Evolutionary conservation across 2,888 invertebrate genomes (phyloP).

Genomic region (Adelphocoris suturalis): DNA sequence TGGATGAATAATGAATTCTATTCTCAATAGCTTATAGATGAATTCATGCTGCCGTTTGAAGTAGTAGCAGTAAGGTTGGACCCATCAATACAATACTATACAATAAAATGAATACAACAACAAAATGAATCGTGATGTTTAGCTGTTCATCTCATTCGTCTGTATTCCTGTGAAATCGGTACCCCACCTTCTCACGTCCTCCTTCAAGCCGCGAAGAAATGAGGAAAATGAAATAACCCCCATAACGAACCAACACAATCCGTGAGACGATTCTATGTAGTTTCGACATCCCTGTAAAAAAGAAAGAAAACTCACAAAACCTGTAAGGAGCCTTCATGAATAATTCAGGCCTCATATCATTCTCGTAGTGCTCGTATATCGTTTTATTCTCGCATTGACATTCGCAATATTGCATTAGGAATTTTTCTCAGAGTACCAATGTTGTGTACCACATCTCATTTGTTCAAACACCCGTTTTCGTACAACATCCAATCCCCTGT

Average conservation of each 20-base stretch:
- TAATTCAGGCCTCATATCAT: slow-evolving; percentile 6
- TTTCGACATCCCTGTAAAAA: background rate
- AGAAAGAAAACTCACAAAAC: background rate
- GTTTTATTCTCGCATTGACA: background rate
- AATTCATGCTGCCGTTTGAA: too few relatives aligned
- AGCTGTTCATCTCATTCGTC: background rate
- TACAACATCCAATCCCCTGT: too few relatives aligned
- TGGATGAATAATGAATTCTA: too few relatives aligned
- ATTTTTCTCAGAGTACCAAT: background rate
- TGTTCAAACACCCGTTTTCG: too few relatives aligned
- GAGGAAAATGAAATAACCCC: background rate
- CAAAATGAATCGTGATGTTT: too few relatives aligned
- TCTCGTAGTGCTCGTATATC: background rate
- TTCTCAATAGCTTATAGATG: too few relatives aligned
- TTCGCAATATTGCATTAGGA: background rate
- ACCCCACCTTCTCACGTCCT: background rate
- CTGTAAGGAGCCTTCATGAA: slow-evolving; percentile 25
- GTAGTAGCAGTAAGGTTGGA: too few relatives aligned
- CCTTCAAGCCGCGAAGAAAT: background rate
- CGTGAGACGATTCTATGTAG: slow-evolving; percentile 3
- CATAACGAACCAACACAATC: background rate
- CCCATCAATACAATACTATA: too few relatives aligned
- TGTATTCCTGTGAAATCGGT: background rate
- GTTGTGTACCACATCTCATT: slow-evolving; percentile 13
- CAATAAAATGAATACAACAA: too few relatives aligned